Base-by-base conservation (phyloP, 2,113 vertebrate species). In the Istiophorus platypterus region DNA sequence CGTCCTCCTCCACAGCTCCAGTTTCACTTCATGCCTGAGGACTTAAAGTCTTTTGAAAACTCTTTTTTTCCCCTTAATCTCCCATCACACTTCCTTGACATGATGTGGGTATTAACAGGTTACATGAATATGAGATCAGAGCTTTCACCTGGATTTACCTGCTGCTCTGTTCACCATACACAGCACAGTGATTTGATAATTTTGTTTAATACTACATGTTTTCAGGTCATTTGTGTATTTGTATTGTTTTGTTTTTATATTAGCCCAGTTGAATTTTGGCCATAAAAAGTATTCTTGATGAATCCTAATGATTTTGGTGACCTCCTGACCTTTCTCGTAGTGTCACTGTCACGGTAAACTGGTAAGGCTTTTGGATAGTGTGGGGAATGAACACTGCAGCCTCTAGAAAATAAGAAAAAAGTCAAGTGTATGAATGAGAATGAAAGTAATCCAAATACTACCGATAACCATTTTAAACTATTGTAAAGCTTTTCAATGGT, bases 401-500 rank as follows among this genome's bases (percentile, higher is more conserved):
- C 54, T 59, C 4, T 24, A 29, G 11, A 74, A 45, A 61, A 81
- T 5, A 54, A 74, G 9, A 68, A 56, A 56, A 52, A 65, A 20
- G 13, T 18, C 15, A 26, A 73, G 12, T 29, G 52, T 11, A 26
- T 1, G 1, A 29, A 29, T 67, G n/a, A 59, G 37, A 39, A 45
- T 18, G 8, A 11, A 42, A 26, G 41, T 59, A 52, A 61, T n/a
- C n/a, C 54, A 27, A 27, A 65, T 29, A 26, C 31, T 11, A 18
- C 52, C 54, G 13, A 76, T 67, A 51, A 80, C n/a, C 59, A 51
- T 74, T 74, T 77, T 15, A 69, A 85, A 80, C 22, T 10, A 76
- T 49, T 41, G 24, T 27, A 34, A 61, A 82, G 78, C 76, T 73
- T 77, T 62, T 85, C 79, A 82, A 74, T 73, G 69, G 72, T 62